Evolutionary conservation across 2,888 invertebrate species (phyloP), one percentile per base, ranked within the genome.

Genomic region (Disparrhopalites patrizii): DNA sequence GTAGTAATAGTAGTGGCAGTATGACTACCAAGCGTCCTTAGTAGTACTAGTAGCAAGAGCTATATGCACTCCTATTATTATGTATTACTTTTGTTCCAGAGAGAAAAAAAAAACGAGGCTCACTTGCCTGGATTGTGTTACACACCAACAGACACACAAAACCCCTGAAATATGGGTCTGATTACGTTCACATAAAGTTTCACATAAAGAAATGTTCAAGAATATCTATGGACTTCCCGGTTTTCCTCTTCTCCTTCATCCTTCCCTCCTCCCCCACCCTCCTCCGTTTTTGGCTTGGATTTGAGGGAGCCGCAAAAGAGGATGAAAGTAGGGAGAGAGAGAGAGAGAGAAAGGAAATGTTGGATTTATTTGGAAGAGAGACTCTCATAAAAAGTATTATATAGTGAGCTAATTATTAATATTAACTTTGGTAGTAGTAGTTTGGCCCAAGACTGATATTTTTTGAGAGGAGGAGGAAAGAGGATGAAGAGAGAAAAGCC

Each of bases 271-370:
- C n/a, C n/a, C n/a, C n/a, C n/a, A n/a, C n/a, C n/a, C n/a, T n/a
- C n/a, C n/a, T n/a, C n/a, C n/a, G n/a, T n/a, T n/a, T n/a, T 36
- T 20, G 31, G 20, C 8, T n/a, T 13, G 50, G 50, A 13, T 13
- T 18, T 8, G 50, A 8, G 8, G 8, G n/a, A n/a, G n/a, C n/a
- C n/a, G 25, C 25, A 36, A n/a, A 13, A 3, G 10, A 36, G 33
- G 8, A 15, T 33, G 25, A 13, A 28, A 52, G 47, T 54, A 52
- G 4, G 43, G 51, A 27, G 25, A 31, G 60, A 61, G 54, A 36
- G 47, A 50, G 62, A 31, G 54, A 47, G 43, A 56, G 56, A 18
- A 30, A 50, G 38, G 52, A 58, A 52, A 50, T 57, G 43, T 56
- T 50, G 56, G 43, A 57, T 28, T 47, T 40, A 33, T 36, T 13